These are phyloP conservation scores for Dicyrtomina minuta DNA, from an alignment of 2,888 invertebrate species.

Conservation along the genomic window DNA sequence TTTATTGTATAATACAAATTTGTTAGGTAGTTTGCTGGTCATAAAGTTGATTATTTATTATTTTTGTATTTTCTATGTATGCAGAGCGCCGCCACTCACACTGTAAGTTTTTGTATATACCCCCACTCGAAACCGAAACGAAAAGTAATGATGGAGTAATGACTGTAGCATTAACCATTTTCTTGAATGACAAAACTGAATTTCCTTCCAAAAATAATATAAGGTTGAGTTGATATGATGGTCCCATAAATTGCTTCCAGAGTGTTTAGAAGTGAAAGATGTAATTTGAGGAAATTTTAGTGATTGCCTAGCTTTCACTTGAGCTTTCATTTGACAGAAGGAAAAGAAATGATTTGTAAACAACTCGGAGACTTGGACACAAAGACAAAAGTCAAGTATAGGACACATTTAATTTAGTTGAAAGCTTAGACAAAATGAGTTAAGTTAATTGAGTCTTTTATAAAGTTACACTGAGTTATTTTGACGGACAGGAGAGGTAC, in stretches of 20 bases:
- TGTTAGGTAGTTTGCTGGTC: no score
- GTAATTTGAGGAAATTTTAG: constrained; percentile 2
- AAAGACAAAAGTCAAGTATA: constrained; percentile 9
- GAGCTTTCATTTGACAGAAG: constrained; percentile 10
- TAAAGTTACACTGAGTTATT: neutral
- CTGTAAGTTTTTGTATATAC: no score
- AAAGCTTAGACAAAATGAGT: constrained; percentile 13
- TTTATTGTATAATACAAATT: no score
- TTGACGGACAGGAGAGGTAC: neutral
- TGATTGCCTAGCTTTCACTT: constrained; percentile 3
- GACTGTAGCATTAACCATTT: neutral
- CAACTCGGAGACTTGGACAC: neutral
- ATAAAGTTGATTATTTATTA: no score
- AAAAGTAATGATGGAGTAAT: no score
- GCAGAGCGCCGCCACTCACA: no score
- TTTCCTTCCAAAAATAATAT: neutral
- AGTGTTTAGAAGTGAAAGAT: neutral
- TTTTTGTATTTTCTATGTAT: no score
- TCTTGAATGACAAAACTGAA: neutral
- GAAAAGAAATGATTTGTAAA: constrained; percentile 12
- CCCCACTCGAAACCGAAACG: no score
- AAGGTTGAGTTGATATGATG: neutral
- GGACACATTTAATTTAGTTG: constrained; percentile 16
- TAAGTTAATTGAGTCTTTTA: constrained; percentile 24
- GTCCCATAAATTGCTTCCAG: no score